Conservation (phyloP, 2,888 invertebrate species). For the Mimas tiliae region DNA sequence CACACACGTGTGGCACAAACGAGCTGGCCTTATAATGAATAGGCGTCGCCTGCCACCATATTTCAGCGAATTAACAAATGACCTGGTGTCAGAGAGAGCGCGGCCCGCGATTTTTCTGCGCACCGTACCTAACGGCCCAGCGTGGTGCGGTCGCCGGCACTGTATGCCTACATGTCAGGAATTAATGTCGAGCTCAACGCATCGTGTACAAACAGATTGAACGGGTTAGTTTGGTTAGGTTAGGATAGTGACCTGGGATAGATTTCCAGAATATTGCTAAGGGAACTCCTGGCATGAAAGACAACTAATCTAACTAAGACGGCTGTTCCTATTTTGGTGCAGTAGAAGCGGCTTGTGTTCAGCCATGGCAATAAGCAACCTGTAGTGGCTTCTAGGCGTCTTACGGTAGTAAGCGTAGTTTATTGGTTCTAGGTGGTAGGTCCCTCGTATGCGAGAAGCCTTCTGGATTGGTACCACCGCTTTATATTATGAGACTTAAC, state of each 20-base stretch:
- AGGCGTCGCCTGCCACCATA: conserved; percentile 80
- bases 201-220: conserved; percentile 31
- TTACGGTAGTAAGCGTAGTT: too few relatives aligned
- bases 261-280: background rate
- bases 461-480: too few relatives aligned
- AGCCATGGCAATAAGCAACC: too few relatives aligned
- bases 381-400: too few relatives aligned
- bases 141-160: conserved; percentile 78
- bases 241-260: background rate
- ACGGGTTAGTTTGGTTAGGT: background rate
- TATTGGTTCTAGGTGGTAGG: too few relatives aligned
- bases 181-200: conserved; percentile 63
- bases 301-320: too few relatives aligned
- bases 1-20: conserved; percentile 80
- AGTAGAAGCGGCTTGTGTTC: too few relatives aligned
- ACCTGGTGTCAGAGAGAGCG: conserved; percentile 75
- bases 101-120: conserved; percentile 81
- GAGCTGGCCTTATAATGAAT: conserved; percentile 82
- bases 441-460: too few relatives aligned
- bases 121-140: conserved; percentile 77
- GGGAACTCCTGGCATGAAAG: background rate
- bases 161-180: conserved; percentile 45
- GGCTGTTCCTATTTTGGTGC: too few relatives aligned
- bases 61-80: conserved; percentile 84
- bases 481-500: too few relatives aligned